Base-by-base conservation (phyloP, 1,140 invertebrate genomes). In the Uloborus diversus region DNA sequence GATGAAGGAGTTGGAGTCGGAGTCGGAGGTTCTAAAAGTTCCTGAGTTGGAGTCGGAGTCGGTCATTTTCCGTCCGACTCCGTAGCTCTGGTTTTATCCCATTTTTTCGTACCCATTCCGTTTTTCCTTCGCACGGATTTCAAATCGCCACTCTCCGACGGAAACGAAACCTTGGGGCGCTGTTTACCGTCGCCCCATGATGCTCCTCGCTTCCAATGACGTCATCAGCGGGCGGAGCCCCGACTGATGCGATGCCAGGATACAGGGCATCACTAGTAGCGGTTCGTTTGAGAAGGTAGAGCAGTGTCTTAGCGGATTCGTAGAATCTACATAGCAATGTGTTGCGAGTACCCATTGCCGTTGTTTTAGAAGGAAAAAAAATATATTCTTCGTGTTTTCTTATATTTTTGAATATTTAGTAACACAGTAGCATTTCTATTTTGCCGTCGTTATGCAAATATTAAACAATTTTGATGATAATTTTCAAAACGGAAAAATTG, bases 201-300 rank as follows among this genome's bases (percentile, higher is more conserved):
- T 62, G 4, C 59, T 20, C 59, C 11, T 33, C 59, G 30, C 11
- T 28, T 27, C 37, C 17, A 17, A 42, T 62, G 32, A 62, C 59
- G 59, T 62, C 59, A 35, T 4, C 17, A 62, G 59, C 56, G 56
- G 28, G 56, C 32, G 59, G 59, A 28, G 30, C 25, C 59, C 59
- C 4, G 28, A 14, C 30, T 33, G 27, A n/a, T 23, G 5, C n/a
- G 13, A 23, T 20, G 42, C n/a, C 13, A 14, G 32, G 17, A 53
- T 14, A 14, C 20, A 14, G 17, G 17, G 13, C 30, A 17, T 62
- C 59, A 62, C 14, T 35, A 62, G 59, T n/a, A 62, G 59, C 59
- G 59, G 59, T 62, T 20, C 17, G 59, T 62, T 62, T 62, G 59
- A 62, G 13, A n/a, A n/a, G 17, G 56, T 17, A 11, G 25, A 3